A percentile compares a stretch with the other conserved stretches of the same genome.
Evolutionary conservation across 2,113 vertebrate species (phyloP).

Genomic region (Gallinago paraguaiae): DNA sequence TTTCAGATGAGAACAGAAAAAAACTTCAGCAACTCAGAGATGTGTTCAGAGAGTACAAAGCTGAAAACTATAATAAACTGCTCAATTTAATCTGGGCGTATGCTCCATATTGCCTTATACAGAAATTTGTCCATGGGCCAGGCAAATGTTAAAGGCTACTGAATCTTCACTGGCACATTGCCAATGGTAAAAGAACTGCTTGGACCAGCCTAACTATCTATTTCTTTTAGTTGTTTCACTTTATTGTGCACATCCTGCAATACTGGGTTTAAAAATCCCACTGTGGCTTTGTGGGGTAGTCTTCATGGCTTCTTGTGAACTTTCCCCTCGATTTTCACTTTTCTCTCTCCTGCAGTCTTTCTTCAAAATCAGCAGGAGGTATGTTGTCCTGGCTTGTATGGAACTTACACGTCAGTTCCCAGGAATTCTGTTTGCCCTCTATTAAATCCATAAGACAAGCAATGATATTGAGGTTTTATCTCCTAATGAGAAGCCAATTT

Average conservation of each 20-base stretch:
- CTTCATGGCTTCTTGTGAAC: not conserved
- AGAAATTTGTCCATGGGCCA: not conserved
- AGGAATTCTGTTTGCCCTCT: slow-evolving; percentile 54
- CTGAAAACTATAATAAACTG: not conserved
- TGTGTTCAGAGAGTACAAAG: not conserved
- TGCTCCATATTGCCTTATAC: not conserved
- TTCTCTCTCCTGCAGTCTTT: not conserved
- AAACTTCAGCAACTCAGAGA: not conserved
- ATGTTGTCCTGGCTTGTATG: not conserved
- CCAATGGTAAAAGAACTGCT: not conserved
- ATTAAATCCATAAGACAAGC: slow-evolving; percentile 63
- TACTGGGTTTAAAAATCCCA: not conserved
- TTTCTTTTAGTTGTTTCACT: not conserved
- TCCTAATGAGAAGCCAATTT: not conserved
- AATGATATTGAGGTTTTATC: slow-evolving; percentile 43
- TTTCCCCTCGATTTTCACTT: not conserved
- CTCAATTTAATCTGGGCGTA: not conserved
- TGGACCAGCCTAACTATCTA: not conserved
- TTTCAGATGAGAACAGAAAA: not conserved
- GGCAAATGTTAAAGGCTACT: not conserved
- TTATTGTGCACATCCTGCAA: not conserved
- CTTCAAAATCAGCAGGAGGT: not conserved
- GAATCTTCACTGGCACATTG: not conserved
- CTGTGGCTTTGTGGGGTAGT: not conserved
- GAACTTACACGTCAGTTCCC: not conserved